Percentiles rank a stretch among this genome's conserved stretches.
phyloP scores from a whole-genome alignment of 2,797 vertebrate genomes.

The Phrynocephalus guinanensis region DNA sequence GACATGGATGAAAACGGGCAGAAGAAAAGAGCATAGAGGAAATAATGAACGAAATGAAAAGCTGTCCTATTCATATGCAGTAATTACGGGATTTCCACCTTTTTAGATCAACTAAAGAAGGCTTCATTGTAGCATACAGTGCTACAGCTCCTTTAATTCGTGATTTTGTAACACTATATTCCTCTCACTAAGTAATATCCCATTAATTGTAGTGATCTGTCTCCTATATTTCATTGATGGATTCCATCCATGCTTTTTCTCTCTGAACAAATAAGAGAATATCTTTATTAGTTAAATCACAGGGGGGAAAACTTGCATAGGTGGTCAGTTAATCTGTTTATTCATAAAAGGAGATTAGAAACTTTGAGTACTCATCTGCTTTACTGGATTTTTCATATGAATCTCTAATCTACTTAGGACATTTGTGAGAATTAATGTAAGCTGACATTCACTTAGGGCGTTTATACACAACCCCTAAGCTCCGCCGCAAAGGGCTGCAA shows the following conservation, averaged over 20 bases:
- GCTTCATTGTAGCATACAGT: too few species aligned
- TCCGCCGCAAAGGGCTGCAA: too few species aligned
- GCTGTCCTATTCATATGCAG: too few species aligned
- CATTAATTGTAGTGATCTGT: too few species aligned
- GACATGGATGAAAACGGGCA: neutral
- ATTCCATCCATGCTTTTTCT: conserved; percentile 33
- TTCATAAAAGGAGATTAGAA: conserved; percentile 32
- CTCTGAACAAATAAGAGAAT: conserved; percentile 46
- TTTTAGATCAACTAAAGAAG: too few species aligned
- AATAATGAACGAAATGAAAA: too few species aligned
- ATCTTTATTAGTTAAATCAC: conserved; percentile 26
- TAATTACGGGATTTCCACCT: too few species aligned
- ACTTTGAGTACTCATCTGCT: conserved; percentile 17
- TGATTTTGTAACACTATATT: too few species aligned
- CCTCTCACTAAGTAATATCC: too few species aligned
- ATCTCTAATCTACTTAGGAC: conserved; percentile 32
- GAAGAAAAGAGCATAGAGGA: neutral
- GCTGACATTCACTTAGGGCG: conserved; percentile 58
- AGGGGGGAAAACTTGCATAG: conserved; percentile 32
- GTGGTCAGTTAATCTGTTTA: conserved; percentile 32
- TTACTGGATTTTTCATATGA: conserved; percentile 45
- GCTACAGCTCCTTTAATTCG: too few species aligned
- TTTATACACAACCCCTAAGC: too few species aligned
- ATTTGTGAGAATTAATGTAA: conserved; percentile 58
- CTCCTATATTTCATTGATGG: conserved; percentile 40